Evolutionary conservation across 2,888 invertebrate species (phyloP), one percentile per base, ranked within the genome.

Genomic region (Acronicta psi): DNA sequence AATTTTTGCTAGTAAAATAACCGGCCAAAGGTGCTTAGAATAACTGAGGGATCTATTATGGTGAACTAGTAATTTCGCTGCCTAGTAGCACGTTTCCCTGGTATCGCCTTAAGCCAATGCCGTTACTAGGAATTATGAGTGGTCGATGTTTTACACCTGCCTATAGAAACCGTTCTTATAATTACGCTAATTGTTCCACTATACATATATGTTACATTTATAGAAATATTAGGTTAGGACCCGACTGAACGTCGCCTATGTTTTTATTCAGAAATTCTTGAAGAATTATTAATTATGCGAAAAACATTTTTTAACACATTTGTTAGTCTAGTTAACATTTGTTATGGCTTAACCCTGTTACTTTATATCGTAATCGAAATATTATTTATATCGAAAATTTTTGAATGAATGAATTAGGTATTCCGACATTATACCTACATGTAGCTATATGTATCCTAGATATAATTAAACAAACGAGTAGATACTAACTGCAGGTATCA

Each of bases 91-190:
- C 85, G 90, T 88, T 91, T 91, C 88, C 86, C 87, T 87, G 87
- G 86, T 84, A 88, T 84, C 83, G 90, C 91, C 91, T 85, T 86
- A 87, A 92, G 92, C 88, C 85, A 84, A 85, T 87, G 85, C 92
- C 89, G 91, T 91, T 92, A 88, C 89, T 85, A 90, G 87, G 87
- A 89, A 92, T 92, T 91, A 91, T 91, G 88, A 91, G 84, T 86
- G 69, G 83, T 85, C 83, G 83, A 81, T 82, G 82, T 81, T 82
- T 83, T 88, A 86, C 93, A 93, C 93, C 93, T 93, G 93, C 92
- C 84, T 78, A 81, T 85, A 79, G 86, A 84, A 91, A 91, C 91
- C 86, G 91, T 92, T 90, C 83, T 82, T 69, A 82, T 90, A 91
- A 91, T 91, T 91, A 88, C 87, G 71, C 83, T 92, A 92, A 92